These are phyloP conservation scores for Philantomba maxwellii DNA, from an alignment of 2,113 vertebrate species.

Conservation along the genomic window DNA sequence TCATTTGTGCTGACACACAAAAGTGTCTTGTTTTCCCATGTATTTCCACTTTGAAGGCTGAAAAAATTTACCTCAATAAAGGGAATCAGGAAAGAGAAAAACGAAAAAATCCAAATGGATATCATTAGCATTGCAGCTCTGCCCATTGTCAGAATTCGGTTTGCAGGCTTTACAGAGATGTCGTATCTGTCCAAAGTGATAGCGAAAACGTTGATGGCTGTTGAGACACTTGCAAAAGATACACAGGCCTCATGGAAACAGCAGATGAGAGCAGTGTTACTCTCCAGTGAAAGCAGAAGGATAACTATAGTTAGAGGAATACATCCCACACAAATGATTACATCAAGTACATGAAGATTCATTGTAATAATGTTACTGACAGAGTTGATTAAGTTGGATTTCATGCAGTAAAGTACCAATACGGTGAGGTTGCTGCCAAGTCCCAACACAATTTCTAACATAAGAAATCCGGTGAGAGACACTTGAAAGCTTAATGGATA, in stretches of 20 bases:
- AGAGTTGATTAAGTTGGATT: conserved; percentile 98
- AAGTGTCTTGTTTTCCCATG: conserved; percentile 90
- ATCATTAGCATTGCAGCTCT: conserved; percentile 92
- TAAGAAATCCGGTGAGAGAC: conserved; percentile 95
- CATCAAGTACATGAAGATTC: conserved; percentile 97
- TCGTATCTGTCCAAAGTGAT: conserved; percentile 98
- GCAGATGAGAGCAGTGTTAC: conserved; percentile 93
- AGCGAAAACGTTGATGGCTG: conserved; percentile 96
- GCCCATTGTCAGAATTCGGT: conserved; percentile 96
- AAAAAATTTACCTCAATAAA: conserved; percentile 98
- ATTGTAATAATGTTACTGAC: conserved; percentile 99
- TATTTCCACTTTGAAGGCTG: conserved; percentile 82
- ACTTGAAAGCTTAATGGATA: conserved; percentile 97
- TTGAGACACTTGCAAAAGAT: conserved; percentile 96
- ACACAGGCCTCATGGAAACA: conserved; percentile 99
- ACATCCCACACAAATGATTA: conserved; percentile 96
- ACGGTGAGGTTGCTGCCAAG: conserved; percentile 98
- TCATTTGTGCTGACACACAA: conserved; percentile 87
- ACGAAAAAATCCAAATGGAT: conserved; percentile 94
- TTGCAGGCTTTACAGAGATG: conserved; percentile 98
- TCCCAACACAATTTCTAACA: conserved; percentile 97
- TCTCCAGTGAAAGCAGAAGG: conserved; percentile 91
- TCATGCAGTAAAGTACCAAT: conserved; percentile 98
- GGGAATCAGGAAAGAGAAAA: conserved; percentile 95
- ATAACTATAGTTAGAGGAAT: conserved; percentile 97